Base-by-base conservation (phyloP, 2,797 vertebrate genomes). In the Bryconaethiops microstoma region DNA sequence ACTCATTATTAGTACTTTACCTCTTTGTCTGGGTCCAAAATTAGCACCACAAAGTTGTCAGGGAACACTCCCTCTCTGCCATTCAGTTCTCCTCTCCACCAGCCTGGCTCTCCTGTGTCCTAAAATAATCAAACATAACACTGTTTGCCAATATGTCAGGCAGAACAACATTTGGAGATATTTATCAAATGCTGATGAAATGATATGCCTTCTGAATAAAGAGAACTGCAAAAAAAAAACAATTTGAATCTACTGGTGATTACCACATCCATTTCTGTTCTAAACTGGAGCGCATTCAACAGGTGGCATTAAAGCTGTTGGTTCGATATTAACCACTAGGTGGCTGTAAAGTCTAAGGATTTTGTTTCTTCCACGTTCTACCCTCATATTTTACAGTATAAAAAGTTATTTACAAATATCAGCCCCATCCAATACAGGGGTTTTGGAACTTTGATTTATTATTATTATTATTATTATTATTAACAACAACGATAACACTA, bases 1-100 rank as follows among this genome's bases (percentile, higher is more conserved):
- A 72, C 45, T 52, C 59, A 73, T 59, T 17, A 68, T n/a, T 17
- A 10, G 9, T 2, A 65, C 65, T 84, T 90, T 91, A 98, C 97
- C 90, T 99, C 97, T 93, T 96, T 98, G 86, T 98, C 97, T 59
- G 89, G 82, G 21, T 98, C 98, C 69, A 89, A 88, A 87, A 96
- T 90, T 82, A 94, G 86, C 89, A 88, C 2, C 65, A 96, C 96
- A 88, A 97, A 97, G 88, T 97, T 97, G 86, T 99, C 96, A 25
- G 97, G 98, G 86, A 99, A 99, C 68, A 98, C 95, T 0, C 97
- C 97, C 83, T 96, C 93, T 94, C 87, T 96, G 60, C 96, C 96
- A 48, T 91, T 95, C 9, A 95, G 82, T 81, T 96, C 96, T 71
- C 98, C 97, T 90, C 92, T 95, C 97, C 97, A 98, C 97, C 97